Percentiles rank a stretch among this genome's conserved stretches.
Conservation (phyloP, 2,113 vertebrate species). For the Rallus limicola region DNA sequence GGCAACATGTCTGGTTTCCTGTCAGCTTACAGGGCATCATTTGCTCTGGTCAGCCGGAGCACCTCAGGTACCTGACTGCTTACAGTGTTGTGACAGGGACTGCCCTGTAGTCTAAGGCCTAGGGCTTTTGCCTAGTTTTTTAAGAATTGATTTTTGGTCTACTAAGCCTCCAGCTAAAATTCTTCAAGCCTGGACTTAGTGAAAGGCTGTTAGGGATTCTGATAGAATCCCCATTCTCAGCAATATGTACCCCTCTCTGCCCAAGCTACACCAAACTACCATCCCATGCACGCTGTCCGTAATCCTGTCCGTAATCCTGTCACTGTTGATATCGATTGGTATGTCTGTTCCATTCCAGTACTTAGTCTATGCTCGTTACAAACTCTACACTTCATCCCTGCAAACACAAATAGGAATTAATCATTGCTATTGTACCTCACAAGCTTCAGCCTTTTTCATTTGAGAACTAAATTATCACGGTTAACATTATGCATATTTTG, state of each 20-base stretch:
- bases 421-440: background rate
- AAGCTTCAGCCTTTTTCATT: background rate
- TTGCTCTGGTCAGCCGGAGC: background rate
- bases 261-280: fast-evolving
- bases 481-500: background rate
- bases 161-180: background rate
- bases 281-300: too few species aligned
- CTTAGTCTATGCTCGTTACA: background rate
- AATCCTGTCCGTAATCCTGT: fast-evolving
- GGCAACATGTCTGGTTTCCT: background rate
- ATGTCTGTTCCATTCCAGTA: background rate
- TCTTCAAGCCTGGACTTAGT: background rate
- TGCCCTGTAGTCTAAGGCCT: background rate
- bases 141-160: background rate
- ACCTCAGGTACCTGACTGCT: background rate
- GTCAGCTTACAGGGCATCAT: background rate
- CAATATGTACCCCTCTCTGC: fast-evolving
- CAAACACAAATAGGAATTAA: background rate
- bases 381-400: background rate
- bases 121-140: background rate
- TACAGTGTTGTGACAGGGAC: background rate
- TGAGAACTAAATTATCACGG: background rate
- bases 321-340: background rate
- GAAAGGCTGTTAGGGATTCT: too few species aligned
- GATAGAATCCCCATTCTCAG: background rate